These are phyloP conservation scores for Heliconius hermathena DNA, from an alignment of 1,140 invertebrate species.

Conservation along the genomic window DNA sequence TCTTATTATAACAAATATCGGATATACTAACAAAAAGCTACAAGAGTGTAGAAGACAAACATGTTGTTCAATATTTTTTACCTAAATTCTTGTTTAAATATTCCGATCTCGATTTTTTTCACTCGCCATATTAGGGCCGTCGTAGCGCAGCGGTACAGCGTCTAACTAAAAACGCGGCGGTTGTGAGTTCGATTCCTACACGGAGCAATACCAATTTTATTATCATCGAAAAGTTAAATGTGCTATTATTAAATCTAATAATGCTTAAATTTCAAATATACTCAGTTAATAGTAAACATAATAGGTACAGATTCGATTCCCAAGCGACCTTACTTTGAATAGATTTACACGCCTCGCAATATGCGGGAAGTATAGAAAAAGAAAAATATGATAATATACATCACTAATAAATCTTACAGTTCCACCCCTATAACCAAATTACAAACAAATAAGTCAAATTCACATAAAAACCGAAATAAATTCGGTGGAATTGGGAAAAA, in stretches of 20 bases:
- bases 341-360: neutral
- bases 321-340: neutral
- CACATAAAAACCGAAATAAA: slow-evolving; percentile 40
- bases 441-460: slow-evolving; percentile 10
- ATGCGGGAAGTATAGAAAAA: neutral
- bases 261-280: too few species aligned
- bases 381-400: neutral
- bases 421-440: slow-evolving; percentile 15
- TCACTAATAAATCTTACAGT: neutral
- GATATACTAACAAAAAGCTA: neutral
- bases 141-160: too few species aligned
- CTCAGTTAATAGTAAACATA: too few species aligned
- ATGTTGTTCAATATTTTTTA: neutral
- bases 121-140: too few species aligned
- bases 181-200: neutral
- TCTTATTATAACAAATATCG: slow-evolving; percentile 9
- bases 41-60: neutral
- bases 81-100: too few species aligned
- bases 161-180: neutral
- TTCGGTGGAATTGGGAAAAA: slow-evolving; percentile 42
- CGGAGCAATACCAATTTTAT: neutral
- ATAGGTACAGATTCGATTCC: too few species aligned
- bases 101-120: too few species aligned
- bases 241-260: too few species aligned
- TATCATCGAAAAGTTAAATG: neutral